A percentile compares a stretch with the other conserved stretches of the same genome.
These are phyloP conservation scores for Micrastur ruficollis DNA, from an alignment of 2,797 vertebrate genomes.

Conservation along the genomic window DNA sequence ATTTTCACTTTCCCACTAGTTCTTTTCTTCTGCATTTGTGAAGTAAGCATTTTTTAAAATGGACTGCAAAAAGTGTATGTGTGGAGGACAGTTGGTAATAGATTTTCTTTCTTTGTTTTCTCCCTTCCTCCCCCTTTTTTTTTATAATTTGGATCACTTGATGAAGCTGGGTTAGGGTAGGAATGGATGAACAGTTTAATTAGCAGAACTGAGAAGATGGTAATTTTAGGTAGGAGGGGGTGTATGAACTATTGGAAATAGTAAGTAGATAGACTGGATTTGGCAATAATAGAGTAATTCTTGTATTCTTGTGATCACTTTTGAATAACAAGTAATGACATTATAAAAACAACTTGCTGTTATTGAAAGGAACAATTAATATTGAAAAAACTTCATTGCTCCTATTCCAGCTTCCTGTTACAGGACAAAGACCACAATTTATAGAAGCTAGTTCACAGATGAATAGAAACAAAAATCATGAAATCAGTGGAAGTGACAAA, in stretches of 20 bases:
- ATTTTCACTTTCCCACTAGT: not conserved
- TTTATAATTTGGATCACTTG: not conserved
- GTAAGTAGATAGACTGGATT: not conserved
- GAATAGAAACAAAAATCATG: not conserved
- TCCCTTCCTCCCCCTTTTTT: fast-evolving
- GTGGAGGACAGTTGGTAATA: not conserved
- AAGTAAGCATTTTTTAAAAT: not conserved
- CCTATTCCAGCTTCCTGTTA: not conserved
- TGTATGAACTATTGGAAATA: not conserved
- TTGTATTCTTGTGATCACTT: not conserved
- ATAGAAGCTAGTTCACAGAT: not conserved
- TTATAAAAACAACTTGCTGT: not conserved
- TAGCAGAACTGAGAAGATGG: not conserved
- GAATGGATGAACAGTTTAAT: not conserved
- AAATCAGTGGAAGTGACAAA: not conserved
- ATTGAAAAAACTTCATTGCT: not conserved
- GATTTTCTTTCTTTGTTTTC: not conserved
- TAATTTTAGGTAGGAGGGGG: not conserved
- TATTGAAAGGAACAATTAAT: not conserved
- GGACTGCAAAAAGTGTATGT: not conserved
- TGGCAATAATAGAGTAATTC: not conserved
- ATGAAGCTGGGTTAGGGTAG: not conserved
- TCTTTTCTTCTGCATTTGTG: not conserved
- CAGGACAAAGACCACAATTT: not conserved
- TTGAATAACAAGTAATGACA: not conserved